These are phyloP conservation scores for Crotalus viridis DNA, from an alignment of 2,113 vertebrate genomes.

Conservation along the genomic window DNA sequence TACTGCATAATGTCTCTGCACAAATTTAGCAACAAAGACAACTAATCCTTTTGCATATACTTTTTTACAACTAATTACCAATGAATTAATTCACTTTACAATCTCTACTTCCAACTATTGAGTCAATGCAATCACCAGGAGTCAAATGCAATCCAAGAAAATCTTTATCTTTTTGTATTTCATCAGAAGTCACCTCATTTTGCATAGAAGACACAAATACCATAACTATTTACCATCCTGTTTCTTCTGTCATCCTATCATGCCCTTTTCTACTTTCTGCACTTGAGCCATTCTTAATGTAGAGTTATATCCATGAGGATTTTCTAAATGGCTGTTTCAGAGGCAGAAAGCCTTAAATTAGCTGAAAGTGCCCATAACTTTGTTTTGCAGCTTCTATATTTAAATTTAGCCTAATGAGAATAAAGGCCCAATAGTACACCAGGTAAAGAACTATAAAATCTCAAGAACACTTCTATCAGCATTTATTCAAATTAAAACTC, in stretches of 20 bases:
- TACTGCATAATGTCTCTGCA: constrained; percentile 39
- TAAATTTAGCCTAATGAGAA: constrained; percentile 13
- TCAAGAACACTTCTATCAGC: neutral
- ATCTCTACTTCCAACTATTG: neutral
- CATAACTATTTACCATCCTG: neutral
- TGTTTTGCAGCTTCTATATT: constrained; percentile 19
- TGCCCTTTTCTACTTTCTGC: neutral
- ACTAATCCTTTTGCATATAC: constrained; percentile 51
- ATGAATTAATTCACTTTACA: constrained; percentile 2
- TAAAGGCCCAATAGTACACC: neutral
- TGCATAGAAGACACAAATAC: neutral
- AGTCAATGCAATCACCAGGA: neutral
- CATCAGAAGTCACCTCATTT: constrained; percentile 32
- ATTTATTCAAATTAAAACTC: neutral
- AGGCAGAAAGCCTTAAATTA: neutral
- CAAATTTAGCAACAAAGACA: constrained; percentile 52
- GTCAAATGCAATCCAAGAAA: neutral
- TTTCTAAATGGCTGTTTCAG: constrained; percentile 13
- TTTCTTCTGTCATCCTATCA: neutral
- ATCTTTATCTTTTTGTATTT: constrained; percentile 38
- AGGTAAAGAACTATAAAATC: neutral
- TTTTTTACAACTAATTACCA: constrained; percentile 48
- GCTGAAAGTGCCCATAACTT: neutral
- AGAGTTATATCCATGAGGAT: neutral
- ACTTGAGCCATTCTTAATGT: constrained; percentile 5